Percentiles rank a stretch among this genome's conserved stretches.
phyloP scores from a whole-genome alignment of 1,140 invertebrate genomes.

The Bombus pyrosoma region DNA sequence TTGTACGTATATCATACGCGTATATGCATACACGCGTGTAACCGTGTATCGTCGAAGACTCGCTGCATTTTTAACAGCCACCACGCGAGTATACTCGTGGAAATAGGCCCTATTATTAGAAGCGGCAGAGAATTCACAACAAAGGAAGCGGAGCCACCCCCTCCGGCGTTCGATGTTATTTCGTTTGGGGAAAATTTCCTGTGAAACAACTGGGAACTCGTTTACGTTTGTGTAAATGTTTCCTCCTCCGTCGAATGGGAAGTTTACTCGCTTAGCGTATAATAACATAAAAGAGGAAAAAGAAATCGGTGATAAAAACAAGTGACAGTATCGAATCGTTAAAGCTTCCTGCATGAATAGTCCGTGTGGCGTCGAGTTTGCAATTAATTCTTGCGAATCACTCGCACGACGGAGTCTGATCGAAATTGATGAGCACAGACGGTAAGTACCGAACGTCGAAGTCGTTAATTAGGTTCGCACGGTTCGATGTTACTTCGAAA shows the following conservation, averaged over 20 bases:
- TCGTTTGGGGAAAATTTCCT: slow-evolving; percentile 22
- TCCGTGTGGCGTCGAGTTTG: neutral
- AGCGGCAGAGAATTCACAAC: slow-evolving; percentile 63
- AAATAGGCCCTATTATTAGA: slow-evolving; percentile 67
- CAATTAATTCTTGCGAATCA: slow-evolving; percentile 10
- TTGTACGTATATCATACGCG: neutral
- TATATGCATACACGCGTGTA: too few relatives aligned
- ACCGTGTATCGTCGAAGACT: neutral
- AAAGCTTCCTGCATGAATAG: neutral
- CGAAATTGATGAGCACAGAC: slow-evolving; percentile 16
- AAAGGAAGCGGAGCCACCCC: slow-evolving; percentile 54
- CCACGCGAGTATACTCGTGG: slow-evolving; percentile 49
- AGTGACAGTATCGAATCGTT: neutral
- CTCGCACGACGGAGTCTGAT: slow-evolving; percentile 4
- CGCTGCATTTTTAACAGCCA: slow-evolving; percentile 60
- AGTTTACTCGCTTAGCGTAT: neutral
- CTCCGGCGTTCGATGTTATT: neutral
- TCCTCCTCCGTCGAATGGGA: neutral
- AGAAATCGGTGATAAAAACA: neutral
- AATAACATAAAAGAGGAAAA: neutral
- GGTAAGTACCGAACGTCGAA: slow-evolving; percentile 17
- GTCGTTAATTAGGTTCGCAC: slow-evolving; percentile 39
- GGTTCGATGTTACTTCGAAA: slow-evolving; percentile 1
- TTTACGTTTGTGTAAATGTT: neutral
- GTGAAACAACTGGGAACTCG: neutral